A percentile compares a stretch with the other conserved stretches of the same genome.
Conservation (phyloP, 2,797 vertebrate species). For the Enteromius mattozi region DNA sequence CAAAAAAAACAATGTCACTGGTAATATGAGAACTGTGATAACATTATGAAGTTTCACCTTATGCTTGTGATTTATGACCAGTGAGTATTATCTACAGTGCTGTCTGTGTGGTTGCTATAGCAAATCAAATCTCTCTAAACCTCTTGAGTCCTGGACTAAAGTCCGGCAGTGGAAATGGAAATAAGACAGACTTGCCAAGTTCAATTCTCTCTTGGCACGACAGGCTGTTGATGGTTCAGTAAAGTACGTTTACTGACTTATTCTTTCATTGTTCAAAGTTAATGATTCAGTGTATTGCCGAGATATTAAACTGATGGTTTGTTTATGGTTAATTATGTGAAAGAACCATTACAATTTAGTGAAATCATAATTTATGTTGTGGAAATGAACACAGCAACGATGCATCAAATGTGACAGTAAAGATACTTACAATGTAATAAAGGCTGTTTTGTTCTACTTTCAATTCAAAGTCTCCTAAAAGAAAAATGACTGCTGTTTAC, state of each 20-base stretch:
- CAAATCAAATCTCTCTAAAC: slow-evolving; percentile 20
- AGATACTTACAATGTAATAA: not conserved
- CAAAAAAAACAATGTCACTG: not conserved
- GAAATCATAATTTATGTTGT: not conserved
- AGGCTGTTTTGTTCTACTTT: not conserved
- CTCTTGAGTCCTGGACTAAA: slow-evolving; percentile 15
- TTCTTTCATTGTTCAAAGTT: not conserved
- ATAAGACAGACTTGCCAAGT: slow-evolving; percentile 25
- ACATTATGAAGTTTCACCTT: slow-evolving; percentile 8
- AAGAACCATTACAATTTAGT: not conserved
- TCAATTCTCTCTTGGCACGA: not conserved
- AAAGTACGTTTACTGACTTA: not conserved
- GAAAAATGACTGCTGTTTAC: not conserved
- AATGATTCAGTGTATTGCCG: slow-evolving; percentile 7
- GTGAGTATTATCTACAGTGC: slow-evolving; percentile 20
- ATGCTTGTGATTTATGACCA: not conserved
- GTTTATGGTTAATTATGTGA: not conserved
- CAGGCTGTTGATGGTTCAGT: not conserved
- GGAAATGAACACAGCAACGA: not conserved
- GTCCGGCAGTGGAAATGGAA: slow-evolving; percentile 28
- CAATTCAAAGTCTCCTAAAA: not conserved
- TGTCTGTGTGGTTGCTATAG: slow-evolving; percentile 21
- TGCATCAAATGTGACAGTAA: not conserved
- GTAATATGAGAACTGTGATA: not conserved
- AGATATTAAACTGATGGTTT: not conserved